These are phyloP conservation scores for Drosophila atroscutellata DNA, from an alignment of 2,888 invertebrate species.

Conservation along the genomic window DNA sequence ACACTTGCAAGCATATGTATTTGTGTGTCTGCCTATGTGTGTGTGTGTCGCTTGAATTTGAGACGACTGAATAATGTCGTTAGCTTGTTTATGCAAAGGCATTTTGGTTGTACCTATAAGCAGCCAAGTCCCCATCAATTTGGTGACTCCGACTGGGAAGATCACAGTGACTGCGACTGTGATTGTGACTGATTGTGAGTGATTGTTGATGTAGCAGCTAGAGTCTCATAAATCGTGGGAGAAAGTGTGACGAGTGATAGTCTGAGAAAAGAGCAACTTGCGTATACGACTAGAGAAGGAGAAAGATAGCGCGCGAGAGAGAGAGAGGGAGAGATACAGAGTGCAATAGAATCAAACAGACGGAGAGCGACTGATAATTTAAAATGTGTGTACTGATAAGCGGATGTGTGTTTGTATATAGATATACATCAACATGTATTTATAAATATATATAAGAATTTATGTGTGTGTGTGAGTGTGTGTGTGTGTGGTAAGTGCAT, in stretches of 20 bases:
- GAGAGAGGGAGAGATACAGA: conserved; percentile 9
- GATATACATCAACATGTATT: not conserved
- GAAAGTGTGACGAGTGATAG: conserved; percentile 27
- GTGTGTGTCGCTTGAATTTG: conserved; percentile 23
- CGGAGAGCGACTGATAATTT: conserved; percentile 42
- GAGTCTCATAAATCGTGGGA: conserved; percentile 33
- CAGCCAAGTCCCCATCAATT: not conserved
- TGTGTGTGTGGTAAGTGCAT: not conserved
- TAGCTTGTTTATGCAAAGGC: conserved; percentile 45
- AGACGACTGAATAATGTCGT: conserved; percentile 17
- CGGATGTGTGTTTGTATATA: conserved; percentile 34
- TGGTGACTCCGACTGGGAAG: not conserved
- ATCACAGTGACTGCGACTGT: not conserved
- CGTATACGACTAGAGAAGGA: not conserved
- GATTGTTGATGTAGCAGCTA: not conserved
- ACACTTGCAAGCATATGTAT: conserved; percentile 8
- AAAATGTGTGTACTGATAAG: conserved; percentile 47
- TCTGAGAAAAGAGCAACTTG: not conserved
- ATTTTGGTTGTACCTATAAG: conserved; percentile 7
- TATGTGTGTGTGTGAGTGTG: conserved; percentile 7
- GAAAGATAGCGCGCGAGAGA: not conserved
- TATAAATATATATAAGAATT: not conserved
- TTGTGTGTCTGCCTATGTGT: not conserved
- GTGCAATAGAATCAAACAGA: conserved; percentile 31
- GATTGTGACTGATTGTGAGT: conserved; percentile 1